phyloP scores from a whole-genome alignment of 2,888 invertebrate genomes.

The Orthosia incerta region DNA sequence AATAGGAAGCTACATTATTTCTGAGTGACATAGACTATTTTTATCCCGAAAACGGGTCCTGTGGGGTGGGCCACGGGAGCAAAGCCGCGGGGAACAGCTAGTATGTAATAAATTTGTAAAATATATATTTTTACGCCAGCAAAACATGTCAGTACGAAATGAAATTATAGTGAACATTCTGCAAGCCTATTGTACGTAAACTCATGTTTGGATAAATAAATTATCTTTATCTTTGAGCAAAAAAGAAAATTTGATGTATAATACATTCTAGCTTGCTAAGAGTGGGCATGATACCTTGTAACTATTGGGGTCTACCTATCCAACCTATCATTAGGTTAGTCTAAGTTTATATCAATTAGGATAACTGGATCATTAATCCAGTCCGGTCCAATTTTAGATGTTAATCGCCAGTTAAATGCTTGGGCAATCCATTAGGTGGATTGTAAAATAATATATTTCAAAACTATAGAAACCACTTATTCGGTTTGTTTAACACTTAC shows the following conservation, averaged over 20 bases:
- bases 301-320: not conserved
- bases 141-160: no score
- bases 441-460: slow-evolving; percentile 10
- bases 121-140: no score
- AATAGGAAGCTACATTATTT: no score
- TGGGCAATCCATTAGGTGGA: slow-evolving; percentile 5
- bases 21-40: no score
- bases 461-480: not conserved
- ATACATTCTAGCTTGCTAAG: not conserved
- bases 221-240: not conserved
- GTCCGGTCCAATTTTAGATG: slow-evolving; percentile 19
- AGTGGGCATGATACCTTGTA: not conserved
- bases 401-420: slow-evolving; percentile 20
- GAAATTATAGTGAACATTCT: no score
- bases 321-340: slow-evolving; percentile 16
- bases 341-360: slow-evolving; percentile 30
- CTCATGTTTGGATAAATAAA: no score
- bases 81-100: no score
- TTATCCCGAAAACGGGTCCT: no score
- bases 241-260: not conserved
- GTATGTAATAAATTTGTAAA: no score
- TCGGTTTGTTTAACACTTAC: no score
- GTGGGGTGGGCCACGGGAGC: no score
- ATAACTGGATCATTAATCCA: slow-evolving; percentile 23
- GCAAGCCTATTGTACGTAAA: no score